Base-by-base conservation (phyloP, 2,888 invertebrate genomes). In the Syrphus vitripennis region DNA sequence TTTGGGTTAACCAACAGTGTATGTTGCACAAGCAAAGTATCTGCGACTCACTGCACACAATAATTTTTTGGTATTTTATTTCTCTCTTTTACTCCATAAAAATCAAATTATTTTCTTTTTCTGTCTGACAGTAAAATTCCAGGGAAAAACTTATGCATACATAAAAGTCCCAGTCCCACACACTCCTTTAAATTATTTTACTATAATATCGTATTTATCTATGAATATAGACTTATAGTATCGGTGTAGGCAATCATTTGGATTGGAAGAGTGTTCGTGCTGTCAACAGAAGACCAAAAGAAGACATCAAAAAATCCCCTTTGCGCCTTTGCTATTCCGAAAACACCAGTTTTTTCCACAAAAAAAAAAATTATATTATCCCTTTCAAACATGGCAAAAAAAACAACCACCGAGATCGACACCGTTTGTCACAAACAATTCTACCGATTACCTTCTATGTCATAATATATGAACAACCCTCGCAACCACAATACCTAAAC, bases 231-330 rank as follows among this genome's bases (percentile, higher is more conserved):
- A 40, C 34, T 31, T 1, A 55, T 12, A 63, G 63, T 42, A 31
- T 65, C 19, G 3, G 29, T 59, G 59, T 37, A 21, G 14, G 2
- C 2, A 12, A 34, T 10, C 16, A n/a, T 19, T 29, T 24, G 9
- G 2, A 16, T 19, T 19, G 14, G 0, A 2, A 16, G 26, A 31
- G 67, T 74, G 19, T 72, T 12, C 6, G 72, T 57, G 65, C 74
- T 80, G 80, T 80, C 80, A 80, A 74, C 50, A 61, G 50, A 21
- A 29, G 12, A 26, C 16, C n/a, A 57, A 74, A 80, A 59, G 57
- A 37, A 74, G 59, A 48, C 9, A 19, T 26, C 34, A 45, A 74
- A 37, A 48, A 72, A 42, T 48, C 59, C 40, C 50, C 74, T 12
- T 67, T 37, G 48, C 6, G 48, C 24, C 12, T 14, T 14, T 45